phyloP scores from a whole-genome alignment of 2,113 vertebrate species.

The Rhombomys opimus region DNA sequence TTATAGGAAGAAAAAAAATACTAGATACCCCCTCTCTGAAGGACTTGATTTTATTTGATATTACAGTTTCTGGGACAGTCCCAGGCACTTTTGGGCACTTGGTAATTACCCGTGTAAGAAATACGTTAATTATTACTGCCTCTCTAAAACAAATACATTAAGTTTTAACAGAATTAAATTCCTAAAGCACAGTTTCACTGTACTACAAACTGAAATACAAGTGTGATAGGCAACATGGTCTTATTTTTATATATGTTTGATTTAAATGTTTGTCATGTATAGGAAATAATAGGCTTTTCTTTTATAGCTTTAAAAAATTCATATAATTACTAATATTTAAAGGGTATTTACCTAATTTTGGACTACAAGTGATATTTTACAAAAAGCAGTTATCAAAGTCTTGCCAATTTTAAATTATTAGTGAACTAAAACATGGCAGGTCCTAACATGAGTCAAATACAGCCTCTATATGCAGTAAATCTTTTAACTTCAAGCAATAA shows the following conservation, averaged over 20 bases:
- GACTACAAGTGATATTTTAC: slow-evolving; percentile 9
- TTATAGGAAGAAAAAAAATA: background rate
- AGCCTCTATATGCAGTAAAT: background rate
- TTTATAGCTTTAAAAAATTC: background rate
- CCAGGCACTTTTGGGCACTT: background rate
- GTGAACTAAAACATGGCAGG: background rate
- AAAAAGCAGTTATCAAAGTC: slow-evolving; percentile 24
- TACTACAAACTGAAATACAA: background rate
- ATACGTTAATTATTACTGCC: background rate
- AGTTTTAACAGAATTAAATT: slow-evolving; percentile 18
- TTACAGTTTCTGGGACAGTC: background rate
- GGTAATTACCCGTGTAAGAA: background rate
- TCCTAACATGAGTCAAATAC: background rate
- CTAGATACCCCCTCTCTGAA: background rate
- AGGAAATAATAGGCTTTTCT: background rate
- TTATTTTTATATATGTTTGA: background rate
- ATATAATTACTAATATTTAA: slow-evolving; percentile 6
- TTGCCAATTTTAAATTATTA: background rate
- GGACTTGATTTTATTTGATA: background rate
- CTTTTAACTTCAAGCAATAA: background rate
- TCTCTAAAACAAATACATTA: slow-evolving; percentile 17
- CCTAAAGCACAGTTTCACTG: background rate
- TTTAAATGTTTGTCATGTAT: slow-evolving; percentile 42
- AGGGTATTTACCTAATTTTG: slow-evolving; percentile 7
- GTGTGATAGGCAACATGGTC: background rate